These are phyloP conservation scores for Carterocephalus palaemon DNA, from an alignment of 2,888 invertebrate genomes.

Conservation along the genomic window DNA sequence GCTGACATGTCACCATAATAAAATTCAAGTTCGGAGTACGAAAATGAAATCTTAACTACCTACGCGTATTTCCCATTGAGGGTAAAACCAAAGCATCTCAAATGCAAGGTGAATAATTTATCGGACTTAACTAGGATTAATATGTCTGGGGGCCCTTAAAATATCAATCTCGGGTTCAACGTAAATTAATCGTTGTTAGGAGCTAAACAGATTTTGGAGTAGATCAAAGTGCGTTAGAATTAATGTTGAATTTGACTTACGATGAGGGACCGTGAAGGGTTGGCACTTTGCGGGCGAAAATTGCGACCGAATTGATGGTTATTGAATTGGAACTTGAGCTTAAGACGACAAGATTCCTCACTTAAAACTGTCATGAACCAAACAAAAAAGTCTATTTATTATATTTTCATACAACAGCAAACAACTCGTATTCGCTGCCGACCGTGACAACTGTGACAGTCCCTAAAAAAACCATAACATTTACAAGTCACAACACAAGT, in stretches of 20 bases:
- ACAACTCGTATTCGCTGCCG: too few relatives aligned
- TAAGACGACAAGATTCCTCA: too few relatives aligned
- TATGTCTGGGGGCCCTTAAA: conserved; percentile 53
- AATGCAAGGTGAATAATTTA: conserved; percentile 61
- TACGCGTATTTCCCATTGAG: conserved; percentile 21
- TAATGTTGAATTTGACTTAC: conserved; percentile 30
- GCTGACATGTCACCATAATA: too few relatives aligned
- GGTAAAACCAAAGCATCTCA: conserved; percentile 19
- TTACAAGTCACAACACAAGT: too few relatives aligned
- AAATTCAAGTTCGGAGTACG: conserved; percentile 4
- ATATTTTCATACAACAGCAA: too few relatives aligned
- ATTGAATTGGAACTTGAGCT: too few relatives aligned
- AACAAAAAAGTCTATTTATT: too few relatives aligned
- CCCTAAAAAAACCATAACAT: too few relatives aligned
- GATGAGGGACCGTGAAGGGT: conserved; percentile 21
- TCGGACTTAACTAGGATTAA: conserved; percentile 65
- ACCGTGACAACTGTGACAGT: too few relatives aligned
- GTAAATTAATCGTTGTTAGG: conserved; percentile 33
- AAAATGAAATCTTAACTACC: conserved; percentile 19
- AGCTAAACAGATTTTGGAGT: conserved; percentile 29
- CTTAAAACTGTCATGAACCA: too few relatives aligned
- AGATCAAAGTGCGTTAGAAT: conserved; percentile 38
- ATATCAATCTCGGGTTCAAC: conserved; percentile 43
- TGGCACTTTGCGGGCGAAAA: conserved; percentile 21
- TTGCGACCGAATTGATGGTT: conserved; percentile 15